phyloP scores from a whole-genome alignment of 2,888 invertebrate species.

The Euplexia lucipara region DNA sequence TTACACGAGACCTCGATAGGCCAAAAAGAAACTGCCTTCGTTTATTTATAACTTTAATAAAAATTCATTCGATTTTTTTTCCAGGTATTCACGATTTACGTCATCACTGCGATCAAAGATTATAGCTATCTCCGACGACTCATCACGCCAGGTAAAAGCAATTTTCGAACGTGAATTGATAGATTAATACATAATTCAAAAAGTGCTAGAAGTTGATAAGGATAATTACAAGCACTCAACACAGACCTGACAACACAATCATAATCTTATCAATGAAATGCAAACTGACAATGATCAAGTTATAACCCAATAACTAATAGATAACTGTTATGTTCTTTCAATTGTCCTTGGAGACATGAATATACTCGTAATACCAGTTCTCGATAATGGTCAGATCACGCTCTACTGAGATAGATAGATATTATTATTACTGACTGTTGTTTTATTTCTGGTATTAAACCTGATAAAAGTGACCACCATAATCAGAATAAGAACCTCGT shows the following conservation, averaged over 20 bases:
- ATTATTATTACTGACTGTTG: too few relatives aligned
- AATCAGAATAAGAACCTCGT: too few relatives aligned
- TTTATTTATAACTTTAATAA: slow-evolving; percentile 15
- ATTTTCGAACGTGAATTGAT: too few relatives aligned
- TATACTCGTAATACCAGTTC: too few relatives aligned
- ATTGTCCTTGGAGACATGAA: too few relatives aligned
- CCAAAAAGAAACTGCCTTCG: slow-evolving; percentile 18
- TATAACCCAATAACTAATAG: slow-evolving; percentile 34
- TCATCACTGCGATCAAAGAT: slow-evolving; percentile 13
- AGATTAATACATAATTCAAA: too few relatives aligned
- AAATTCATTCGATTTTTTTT: background rate
- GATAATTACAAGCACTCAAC: slow-evolving; percentile 34
- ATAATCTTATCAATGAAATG: slow-evolving; percentile 58
- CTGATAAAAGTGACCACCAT: too few relatives aligned
- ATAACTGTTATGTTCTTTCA: slow-evolving; percentile 12
- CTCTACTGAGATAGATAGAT: too few relatives aligned
- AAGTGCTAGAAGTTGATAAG: too few relatives aligned
- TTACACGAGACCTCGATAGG: slow-evolving; percentile 18
- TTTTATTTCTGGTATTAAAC: too few relatives aligned
- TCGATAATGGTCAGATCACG: too few relatives aligned
- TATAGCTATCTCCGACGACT: background rate
- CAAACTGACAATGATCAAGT: slow-evolving; percentile 44
- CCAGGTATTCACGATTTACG: background rate
- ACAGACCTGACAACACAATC: slow-evolving; percentile 33
- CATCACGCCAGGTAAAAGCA: too few relatives aligned